Conservation (phyloP, 1,140 invertebrate genomes). For the Agraylea sexmaculata region DNA sequence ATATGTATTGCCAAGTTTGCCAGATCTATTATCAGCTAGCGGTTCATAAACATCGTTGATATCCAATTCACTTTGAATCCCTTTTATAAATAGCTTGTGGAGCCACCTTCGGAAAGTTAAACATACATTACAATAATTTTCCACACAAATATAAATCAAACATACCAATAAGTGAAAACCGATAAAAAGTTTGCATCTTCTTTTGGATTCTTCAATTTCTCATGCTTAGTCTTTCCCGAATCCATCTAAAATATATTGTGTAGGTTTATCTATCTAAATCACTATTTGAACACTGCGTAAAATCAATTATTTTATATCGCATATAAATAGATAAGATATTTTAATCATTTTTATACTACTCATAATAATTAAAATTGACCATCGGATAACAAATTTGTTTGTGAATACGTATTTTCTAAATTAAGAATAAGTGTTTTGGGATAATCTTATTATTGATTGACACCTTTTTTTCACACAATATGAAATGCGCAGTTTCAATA, state of each 20-base stretch:
- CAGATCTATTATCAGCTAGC: constrained; percentile 8
- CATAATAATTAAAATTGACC: no score
- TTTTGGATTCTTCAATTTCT: constrained; percentile 11
- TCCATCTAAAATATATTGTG: constrained; percentile 18
- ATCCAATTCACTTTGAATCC: constrained; percentile 13
- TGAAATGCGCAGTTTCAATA: no score
- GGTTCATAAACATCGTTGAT: constrained; percentile 17
- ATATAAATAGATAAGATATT: no score
- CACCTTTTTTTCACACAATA: no score
- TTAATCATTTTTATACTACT: no score
- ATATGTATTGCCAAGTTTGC: constrained; percentile 3
- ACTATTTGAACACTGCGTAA: no score
- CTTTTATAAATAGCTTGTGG: constrained; percentile 12
- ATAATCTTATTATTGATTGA: no score
- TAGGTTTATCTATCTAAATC: no score
- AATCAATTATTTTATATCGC: no score
- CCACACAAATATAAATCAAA: constrained; percentile 7
- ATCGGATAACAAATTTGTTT: no score
- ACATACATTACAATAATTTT: not conserved
- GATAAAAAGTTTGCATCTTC: constrained; percentile 12
- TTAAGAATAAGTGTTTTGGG: no score
- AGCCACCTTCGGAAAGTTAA: constrained; percentile 17
- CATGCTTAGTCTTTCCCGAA: constrained; percentile 18
- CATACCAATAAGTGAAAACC: constrained; percentile 16
- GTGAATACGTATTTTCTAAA: no score